A percentile compares a stretch with the other conserved stretches of the same genome.
Conservation (phyloP, 2,797 vertebrate genomes). For the Tiaroga cobitis region DNA sequence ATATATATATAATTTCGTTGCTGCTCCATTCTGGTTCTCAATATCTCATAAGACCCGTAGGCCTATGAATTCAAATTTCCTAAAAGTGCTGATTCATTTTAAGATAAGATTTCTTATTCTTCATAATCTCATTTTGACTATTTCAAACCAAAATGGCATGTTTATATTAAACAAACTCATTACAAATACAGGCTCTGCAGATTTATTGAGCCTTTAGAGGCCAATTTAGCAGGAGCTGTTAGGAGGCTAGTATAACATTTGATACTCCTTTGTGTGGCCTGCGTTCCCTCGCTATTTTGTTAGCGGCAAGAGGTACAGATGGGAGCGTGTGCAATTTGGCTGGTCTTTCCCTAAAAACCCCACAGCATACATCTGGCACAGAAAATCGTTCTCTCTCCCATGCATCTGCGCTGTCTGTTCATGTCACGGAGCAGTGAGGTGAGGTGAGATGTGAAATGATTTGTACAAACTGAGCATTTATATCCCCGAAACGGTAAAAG, state of each 20-base stretch:
- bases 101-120: slow-evolving; percentile 19
- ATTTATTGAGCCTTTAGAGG: slow-evolving; percentile 5
- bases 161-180: not conserved
- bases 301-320: slow-evolving; percentile 35
- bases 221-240: slow-evolving; percentile 17
- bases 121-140: slow-evolving; percentile 12
- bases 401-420: slow-evolving; percentile 41
- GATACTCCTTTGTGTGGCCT: slow-evolving; percentile 22
- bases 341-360: slow-evolving; percentile 37
- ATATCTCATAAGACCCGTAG: not conserved
- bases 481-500: not conserved
- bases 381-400: slow-evolving; percentile 8
- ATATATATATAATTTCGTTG: not conserved
- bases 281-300: slow-evolving; percentile 43
- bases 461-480: slow-evolving; percentile 3
- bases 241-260: not conserved
- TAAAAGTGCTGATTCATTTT: not conserved
- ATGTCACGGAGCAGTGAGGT: slow-evolving; percentile 11
- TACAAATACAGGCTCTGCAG: not conserved
- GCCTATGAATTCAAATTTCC: not conserved
- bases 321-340: slow-evolving; percentile 42
- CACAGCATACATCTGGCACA: slow-evolving; percentile 43
- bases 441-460: slow-evolving; percentile 23
- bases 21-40: not conserved
- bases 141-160: not conserved